Conservation (phyloP, 2,113 vertebrate genomes). For the Ibidorhyncha struthersii region DNA sequence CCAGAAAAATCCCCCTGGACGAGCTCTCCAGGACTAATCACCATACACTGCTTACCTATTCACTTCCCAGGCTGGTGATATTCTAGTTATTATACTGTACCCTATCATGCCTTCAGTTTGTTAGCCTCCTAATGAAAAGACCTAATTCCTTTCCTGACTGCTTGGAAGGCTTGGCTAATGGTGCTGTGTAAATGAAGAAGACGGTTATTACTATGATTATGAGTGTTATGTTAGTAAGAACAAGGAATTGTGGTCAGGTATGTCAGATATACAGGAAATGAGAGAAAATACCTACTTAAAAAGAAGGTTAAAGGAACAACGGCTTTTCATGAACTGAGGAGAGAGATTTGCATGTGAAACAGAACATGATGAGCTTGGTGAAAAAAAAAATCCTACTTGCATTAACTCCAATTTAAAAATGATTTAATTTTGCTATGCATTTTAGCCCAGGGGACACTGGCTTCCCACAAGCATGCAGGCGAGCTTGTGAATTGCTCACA, state of each 20-base stretch:
- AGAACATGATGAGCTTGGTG: background rate
- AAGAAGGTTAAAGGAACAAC: background rate
- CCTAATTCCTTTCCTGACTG: background rate
- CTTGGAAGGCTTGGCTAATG: conserved; percentile 12
- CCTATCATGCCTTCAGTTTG: background rate
- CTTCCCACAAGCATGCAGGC: background rate
- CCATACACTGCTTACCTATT: background rate
- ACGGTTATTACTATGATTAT: background rate
- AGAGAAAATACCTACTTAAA: background rate
- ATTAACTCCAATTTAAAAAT: background rate
- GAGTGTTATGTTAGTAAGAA: background rate
- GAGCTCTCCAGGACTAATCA: background rate
- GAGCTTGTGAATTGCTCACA: background rate
- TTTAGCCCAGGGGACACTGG: background rate
- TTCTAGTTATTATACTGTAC: background rate
- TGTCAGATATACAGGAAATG: background rate
- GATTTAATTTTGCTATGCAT: background rate
- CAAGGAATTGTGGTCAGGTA: background rate
- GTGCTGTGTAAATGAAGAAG: conserved; percentile 1
- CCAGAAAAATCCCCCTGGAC: background rate
- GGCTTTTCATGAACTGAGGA: background rate
- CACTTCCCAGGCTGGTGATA: background rate
- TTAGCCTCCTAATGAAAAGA: conserved; percentile 3
- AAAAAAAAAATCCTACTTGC: background rate
- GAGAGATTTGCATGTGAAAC: background rate